Base-by-base conservation (phyloP, 2,797 vertebrate species). In the Tachyglossus aculeatus region DNA sequence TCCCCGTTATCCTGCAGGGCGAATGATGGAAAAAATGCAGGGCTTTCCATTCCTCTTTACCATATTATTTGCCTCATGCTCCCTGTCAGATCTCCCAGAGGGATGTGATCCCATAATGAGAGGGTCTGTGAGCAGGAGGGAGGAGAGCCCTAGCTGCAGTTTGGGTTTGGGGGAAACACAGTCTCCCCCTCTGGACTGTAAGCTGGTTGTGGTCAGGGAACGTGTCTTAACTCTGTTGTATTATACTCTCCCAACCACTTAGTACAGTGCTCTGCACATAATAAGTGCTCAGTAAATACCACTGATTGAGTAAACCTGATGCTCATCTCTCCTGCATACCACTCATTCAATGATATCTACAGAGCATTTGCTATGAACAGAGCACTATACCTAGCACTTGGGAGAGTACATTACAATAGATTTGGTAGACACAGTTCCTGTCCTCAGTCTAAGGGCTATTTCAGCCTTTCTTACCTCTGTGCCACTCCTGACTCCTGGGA, bases 71-170 rank as follows among this genome's bases (percentile, higher is more conserved):
- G 55, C 38, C 48, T 71, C 59, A 58, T 24, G 51, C 65, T 48
- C 27, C 48, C 44, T 75, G 76, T 79, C 80, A 75, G 73, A 80
- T 71, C 80, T 70, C 56, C 67, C 38, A 33, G 34, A 73, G 65
- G 57, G 59, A 9, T 32, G 56, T 58, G 73, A 76, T 79, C 68
- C 59, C 62, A 61, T 85, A 83, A 83, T 81, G 76, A 83, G 72
- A 85, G 73, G 59, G 41, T 44, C 37, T 24, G 40, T 15, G 61
- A 45, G 41, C 74, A 76, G 36, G 47, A 55, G 59, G 40, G 71
- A 83, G 66, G 41, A 59, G 40, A 60, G 48, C 63, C 68, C 56
- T 85, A 85, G 80, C 80, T 87, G 80, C 58, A 78, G 50, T 47
- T 36, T 37, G 59, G 16, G 25, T 14, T 62, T 24, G 36, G 13